Evolutionary conservation across 30 jellyfish, hydroid and myxozoan species (phyloP).

Genomic region (Nemopilema nomurai): DNA sequence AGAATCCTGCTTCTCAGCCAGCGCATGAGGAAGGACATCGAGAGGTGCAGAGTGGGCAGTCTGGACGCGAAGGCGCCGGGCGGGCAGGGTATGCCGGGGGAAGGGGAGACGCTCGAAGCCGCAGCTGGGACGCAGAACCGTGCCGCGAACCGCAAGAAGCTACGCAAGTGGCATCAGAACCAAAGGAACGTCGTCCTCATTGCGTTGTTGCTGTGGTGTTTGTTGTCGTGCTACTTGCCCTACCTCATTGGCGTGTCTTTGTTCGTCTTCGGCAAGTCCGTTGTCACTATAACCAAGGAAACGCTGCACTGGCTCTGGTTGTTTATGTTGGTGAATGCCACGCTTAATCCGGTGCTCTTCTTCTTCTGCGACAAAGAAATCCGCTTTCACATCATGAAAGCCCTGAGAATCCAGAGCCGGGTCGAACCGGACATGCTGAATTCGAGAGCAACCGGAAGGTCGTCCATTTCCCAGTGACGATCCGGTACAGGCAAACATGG

Average conservation of each 20-base stretch:
- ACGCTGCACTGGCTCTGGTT: slow-evolving; percentile 66
- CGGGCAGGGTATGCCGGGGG: background rate
- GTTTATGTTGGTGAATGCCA: slow-evolving; percentile 46
- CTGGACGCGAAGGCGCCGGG: background rate
- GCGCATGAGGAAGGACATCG: slow-evolving; percentile 7
- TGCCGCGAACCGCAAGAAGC: background rate
- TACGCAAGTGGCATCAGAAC: slow-evolving; percentile 2
- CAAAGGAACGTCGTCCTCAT: slow-evolving; percentile 25
- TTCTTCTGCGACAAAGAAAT: slow-evolving; percentile 53
- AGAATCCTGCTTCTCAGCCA: slow-evolving; percentile 32
- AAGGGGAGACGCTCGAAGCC: background rate
- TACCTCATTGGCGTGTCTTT: slow-evolving; percentile 44
- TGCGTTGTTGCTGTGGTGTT: slow-evolving; percentile 14
- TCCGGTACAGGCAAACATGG: too few relatives aligned
- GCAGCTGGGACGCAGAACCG: background rate
- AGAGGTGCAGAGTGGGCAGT: background rate
- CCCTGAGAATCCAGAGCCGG: background rate
- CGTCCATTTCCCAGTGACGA: background rate
- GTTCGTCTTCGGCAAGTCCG: slow-evolving; percentile 33
- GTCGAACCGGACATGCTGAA: background rate
- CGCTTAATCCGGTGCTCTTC: slow-evolving; percentile 43
- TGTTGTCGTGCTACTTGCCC: slow-evolving; percentile 44
- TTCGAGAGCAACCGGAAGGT: slow-evolving; percentile 1
- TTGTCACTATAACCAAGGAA: slow-evolving; percentile 27
- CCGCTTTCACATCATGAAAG: slow-evolving; percentile 32